Conservation (phyloP, 2,797 vertebrate genomes). For the Poecilia picta region DNA sequence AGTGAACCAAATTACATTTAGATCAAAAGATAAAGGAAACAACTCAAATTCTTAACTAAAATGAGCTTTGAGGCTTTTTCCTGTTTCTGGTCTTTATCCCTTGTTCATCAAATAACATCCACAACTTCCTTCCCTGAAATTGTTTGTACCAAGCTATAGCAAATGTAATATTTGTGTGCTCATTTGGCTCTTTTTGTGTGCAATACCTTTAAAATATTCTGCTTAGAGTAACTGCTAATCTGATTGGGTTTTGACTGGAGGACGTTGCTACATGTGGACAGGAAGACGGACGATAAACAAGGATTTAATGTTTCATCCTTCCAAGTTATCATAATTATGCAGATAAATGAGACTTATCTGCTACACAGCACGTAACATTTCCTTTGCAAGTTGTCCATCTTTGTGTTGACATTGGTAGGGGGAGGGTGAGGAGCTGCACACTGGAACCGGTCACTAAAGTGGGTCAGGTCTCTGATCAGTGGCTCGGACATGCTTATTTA, state of each 20-base stretch:
- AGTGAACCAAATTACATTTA: not conserved
- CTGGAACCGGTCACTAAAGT: not conserved
- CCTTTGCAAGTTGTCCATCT: conserved; percentile 19
- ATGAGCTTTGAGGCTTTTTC: not conserved
- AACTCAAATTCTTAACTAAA: not conserved
- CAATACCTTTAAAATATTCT: conserved; percentile 7
- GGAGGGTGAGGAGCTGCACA: not conserved
- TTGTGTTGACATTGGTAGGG: not conserved
- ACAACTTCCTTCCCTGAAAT: not conserved
- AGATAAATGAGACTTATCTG: conserved; percentile 64
- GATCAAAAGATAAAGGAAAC: not conserved
- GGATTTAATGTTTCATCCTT: conserved; percentile 68
- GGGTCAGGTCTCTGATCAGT: not conserved
- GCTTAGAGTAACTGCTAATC: conserved; percentile 23
- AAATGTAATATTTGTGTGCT: not conserved
- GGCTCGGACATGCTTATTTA: conserved; percentile 24
- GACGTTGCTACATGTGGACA: conserved; percentile 55
- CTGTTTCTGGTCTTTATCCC: not conserved
- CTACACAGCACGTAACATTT: conserved; percentile 24
- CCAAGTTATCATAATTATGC: conserved; percentile 66
- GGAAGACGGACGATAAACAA: conserved; percentile 70
- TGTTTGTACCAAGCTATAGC: not conserved
- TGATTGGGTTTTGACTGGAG: conserved; percentile 37
- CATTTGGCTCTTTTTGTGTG: not conserved
- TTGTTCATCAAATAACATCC: not conserved